Percentiles rank a stretch among this genome's conserved stretches.
Evolutionary conservation across 2,113 vertebrate genomes (phyloP).

Genomic region (Alethe diademata): DNA sequence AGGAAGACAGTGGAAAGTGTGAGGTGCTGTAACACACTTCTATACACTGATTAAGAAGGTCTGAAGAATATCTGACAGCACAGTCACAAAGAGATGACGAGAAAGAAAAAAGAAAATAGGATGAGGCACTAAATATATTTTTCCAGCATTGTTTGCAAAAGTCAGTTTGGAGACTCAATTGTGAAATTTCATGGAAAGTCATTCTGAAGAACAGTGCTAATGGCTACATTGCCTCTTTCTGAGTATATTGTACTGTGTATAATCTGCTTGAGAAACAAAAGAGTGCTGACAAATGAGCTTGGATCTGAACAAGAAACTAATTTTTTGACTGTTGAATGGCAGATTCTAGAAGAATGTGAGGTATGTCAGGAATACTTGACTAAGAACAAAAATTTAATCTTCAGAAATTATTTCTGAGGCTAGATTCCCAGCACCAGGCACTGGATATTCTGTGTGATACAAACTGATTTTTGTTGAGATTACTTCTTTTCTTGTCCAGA

Average conservation of each 20-base stretch:
- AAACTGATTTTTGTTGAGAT: background rate
- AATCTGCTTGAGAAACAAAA: background rate
- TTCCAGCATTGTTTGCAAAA: background rate
- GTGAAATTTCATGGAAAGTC: background rate
- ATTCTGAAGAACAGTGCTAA: background rate
- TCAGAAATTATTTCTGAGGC: background rate
- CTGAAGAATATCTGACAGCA: background rate
- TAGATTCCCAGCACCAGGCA: background rate
- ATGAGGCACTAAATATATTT: background rate
- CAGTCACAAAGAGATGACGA: background rate
- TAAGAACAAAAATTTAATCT: background rate
- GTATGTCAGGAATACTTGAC: background rate
- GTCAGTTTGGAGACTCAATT: background rate
- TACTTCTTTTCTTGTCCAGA: background rate
- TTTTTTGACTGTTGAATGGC: slow-evolving; percentile 34
- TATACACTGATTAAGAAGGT: background rate
- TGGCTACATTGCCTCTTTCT: background rate
- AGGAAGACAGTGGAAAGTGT: background rate
- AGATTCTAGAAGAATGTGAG: background rate
- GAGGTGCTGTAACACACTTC: background rate
- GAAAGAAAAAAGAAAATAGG: background rate
- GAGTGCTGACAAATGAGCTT: background rate
- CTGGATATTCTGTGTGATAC: background rate
- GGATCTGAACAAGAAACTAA: background rate
- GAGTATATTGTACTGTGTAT: background rate